Evolutionary conservation across 1,140 invertebrate species (phyloP).

Genomic region (Phymastichus coffea): DNA sequence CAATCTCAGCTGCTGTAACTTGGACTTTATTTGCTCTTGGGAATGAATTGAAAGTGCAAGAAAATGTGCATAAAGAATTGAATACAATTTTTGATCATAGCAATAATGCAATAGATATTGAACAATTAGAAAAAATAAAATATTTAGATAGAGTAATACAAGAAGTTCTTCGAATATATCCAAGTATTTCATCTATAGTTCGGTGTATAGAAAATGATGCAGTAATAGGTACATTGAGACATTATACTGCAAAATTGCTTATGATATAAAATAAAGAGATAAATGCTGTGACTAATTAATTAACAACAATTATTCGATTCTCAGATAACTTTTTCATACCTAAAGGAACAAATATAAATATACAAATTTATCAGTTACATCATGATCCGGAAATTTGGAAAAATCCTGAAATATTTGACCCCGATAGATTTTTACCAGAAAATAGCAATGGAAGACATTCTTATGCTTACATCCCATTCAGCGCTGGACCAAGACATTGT

Average conservation of each 20-base stretch:
- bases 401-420: conserved; percentile 63
- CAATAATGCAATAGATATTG: conserved; percentile 42
- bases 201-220: conserved; percentile 59
- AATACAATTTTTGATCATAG: conserved; percentile 57
- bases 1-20: conserved; percentile 61
- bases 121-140: conserved; percentile 57
- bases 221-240: conserved; percentile 53
- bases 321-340: conserved; percentile 33
- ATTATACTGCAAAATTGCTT: conserved; percentile 21
- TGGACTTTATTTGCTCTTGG: conserved; percentile 57
- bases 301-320: not conserved
- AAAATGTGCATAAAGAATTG: conserved; percentile 65
- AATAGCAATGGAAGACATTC: conserved; percentile 55
- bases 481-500: conserved; percentile 38
- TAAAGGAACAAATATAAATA: conserved; percentile 49
- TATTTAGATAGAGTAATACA: conserved; percentile 68
- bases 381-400: conserved; percentile 58
- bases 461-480: conserved; percentile 61
- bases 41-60: conserved; percentile 60
- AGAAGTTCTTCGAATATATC: conserved; percentile 62
- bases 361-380: conserved; percentile 64
- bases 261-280: not conserved
- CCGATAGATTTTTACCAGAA: conserved; percentile 58
- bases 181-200: conserved; percentile 64
- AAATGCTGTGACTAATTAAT: not conserved